Conservation (phyloP, 2,113 vertebrate genomes). For the Hymenochirus boettgeri region DNA sequence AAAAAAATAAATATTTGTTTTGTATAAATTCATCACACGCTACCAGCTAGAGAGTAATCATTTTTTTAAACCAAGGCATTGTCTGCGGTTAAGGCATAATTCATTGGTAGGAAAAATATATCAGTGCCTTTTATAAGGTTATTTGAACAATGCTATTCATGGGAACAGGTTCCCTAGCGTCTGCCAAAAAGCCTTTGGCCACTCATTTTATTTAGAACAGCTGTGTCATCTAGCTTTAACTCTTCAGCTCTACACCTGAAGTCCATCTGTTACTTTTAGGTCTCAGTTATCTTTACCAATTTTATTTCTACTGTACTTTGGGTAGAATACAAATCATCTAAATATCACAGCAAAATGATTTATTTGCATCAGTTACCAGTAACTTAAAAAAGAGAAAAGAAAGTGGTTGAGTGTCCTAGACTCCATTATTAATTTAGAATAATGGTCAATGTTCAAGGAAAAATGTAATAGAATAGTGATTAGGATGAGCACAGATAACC, state of each 20-base stretch:
- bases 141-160: constrained; percentile 15
- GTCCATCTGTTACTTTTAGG: background rate
- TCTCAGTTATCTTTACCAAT: background rate
- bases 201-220: constrained; percentile 38
- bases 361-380: background rate
- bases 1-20: constrained; percentile 1
- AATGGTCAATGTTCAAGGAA: too few relatives aligned
- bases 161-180: constrained; percentile 9
- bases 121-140: constrained; percentile 23
- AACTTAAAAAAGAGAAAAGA: too few relatives aligned
- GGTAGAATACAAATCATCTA: background rate
- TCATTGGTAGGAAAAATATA: constrained; percentile 21
- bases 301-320: background rate
- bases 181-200: constrained; percentile 29
- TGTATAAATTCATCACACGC: constrained; percentile 18
- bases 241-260: background rate
- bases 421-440: too few relatives aligned
- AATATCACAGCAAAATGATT: background rate
- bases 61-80: constrained; percentile 13
- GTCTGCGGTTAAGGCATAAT: constrained; percentile 14
- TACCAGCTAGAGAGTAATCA: background rate
- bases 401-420: too few relatives aligned
- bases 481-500: too few relatives aligned
- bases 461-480: too few relatives aligned
- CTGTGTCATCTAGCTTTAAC: constrained; percentile 36